Evolutionary conservation across 2,797 vertebrate genomes (phyloP).

Genomic region (Novumbra hubbsi): DNA sequence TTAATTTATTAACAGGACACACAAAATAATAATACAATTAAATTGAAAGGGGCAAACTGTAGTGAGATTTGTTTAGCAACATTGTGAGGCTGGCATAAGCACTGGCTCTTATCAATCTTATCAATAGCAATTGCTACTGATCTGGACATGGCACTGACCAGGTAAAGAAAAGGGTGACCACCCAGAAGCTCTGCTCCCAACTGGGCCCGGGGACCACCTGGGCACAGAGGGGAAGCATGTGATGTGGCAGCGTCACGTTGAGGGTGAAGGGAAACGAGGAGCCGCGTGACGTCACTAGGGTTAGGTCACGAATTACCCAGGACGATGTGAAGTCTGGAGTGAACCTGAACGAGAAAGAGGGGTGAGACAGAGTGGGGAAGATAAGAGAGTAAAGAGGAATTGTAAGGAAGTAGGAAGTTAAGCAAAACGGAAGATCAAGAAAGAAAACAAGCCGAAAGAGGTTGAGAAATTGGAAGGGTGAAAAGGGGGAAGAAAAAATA

Average conservation of each 20-base stretch:
- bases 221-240: slow-evolving; percentile 92
- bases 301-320: slow-evolving; percentile 94
- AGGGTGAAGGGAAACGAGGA: slow-evolving; percentile 91
- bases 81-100: not conserved
- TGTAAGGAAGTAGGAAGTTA: not conserved
- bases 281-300: slow-evolving; percentile 83
- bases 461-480: not conserved
- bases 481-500: not conserved
- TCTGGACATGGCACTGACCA: slow-evolving; percentile 72
- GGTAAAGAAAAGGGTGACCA: slow-evolving; percentile 88
- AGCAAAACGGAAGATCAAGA: not conserved
- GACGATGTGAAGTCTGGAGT: slow-evolving; percentile 98
- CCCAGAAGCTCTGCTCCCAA: slow-evolving; percentile 98
- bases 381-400: not conserved
- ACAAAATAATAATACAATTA: too few species aligned
- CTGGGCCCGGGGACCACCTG: slow-evolving; percentile 94
- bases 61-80: not conserved
- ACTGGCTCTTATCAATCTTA: not conserved
- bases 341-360: slow-evolving; percentile 73
- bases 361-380: not conserved
- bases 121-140: not conserved
- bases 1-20: too few species aligned
- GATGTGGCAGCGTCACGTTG: slow-evolving; percentile 95
- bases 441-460: not conserved
- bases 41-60: too few species aligned